These are phyloP conservation scores for Toxostoma redivivum DNA, from an alignment of 2,113 vertebrate species.

Conservation along the genomic window DNA sequence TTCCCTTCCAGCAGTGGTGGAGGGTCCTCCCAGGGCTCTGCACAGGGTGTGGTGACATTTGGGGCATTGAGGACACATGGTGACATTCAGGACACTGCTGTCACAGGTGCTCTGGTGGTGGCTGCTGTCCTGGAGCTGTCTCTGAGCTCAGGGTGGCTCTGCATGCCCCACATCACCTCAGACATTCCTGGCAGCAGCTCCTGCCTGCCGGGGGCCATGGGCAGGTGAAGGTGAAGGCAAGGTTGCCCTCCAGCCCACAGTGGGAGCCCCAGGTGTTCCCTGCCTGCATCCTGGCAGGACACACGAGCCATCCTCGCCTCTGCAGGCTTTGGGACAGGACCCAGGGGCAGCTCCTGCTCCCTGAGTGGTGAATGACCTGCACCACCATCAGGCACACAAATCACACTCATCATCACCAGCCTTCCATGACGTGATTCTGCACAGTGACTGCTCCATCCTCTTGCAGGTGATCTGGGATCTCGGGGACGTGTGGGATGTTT, in stretches of 20 bases:
- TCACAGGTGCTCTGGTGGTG: neutral
- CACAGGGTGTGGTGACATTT: accelerated
- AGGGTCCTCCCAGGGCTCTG: neutral
- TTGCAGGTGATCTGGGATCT: neutral
- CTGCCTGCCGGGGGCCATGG: neutral
- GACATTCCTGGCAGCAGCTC: neutral
- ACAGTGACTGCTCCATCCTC: neutral
- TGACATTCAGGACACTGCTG: accelerated
- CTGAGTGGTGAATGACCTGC: neutral
- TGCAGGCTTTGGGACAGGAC: neutral
- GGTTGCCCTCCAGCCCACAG: neutral
- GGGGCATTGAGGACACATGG: no score
- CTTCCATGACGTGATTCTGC: neutral
- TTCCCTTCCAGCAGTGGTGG: neutral
- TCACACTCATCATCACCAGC: neutral
- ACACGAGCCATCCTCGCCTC: accelerated
- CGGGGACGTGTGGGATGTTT: neutral
- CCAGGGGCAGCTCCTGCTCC: neutral
- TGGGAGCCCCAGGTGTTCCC: accelerated
- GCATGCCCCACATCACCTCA: accelerated
- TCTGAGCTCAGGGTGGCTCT: neutral
- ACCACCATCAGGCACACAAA: neutral
- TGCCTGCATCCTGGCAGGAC: neutral
- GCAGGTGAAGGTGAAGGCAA: neutral
- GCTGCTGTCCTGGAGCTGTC: neutral